These are phyloP conservation scores for Phalacrocorax brasilianus DNA, from an alignment of 2,113 vertebrate genomes.

Conservation along the genomic window DNA sequence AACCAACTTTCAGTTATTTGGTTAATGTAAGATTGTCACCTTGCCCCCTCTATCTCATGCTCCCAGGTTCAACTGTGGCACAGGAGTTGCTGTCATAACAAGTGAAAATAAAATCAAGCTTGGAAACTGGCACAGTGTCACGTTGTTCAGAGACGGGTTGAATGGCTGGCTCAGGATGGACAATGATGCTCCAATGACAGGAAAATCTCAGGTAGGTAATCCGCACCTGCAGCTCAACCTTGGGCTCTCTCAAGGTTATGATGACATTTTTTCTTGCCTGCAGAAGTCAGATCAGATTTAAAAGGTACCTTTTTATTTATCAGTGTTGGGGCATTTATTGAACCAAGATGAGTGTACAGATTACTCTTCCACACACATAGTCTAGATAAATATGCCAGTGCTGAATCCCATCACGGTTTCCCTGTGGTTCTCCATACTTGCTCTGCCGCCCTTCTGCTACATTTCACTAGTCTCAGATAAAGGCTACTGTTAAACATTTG, in stretches of 20 bases:
- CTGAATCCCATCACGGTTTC: background rate
- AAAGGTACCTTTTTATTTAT: background rate
- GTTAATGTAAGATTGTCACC: background rate
- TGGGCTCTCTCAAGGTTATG: background rate
- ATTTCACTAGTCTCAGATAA: background rate
- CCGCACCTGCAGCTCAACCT: background rate
- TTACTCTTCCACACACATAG: background rate
- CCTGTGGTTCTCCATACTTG: background rate
- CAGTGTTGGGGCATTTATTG: background rate
- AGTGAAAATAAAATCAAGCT: constrained; percentile 84
- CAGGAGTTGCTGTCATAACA: constrained; percentile 82
- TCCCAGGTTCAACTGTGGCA: constrained; percentile 93
- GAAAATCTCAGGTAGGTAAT: constrained; percentile 85
- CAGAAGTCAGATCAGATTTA: background rate
- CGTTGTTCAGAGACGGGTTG: constrained; percentile 83
- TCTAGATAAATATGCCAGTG: background rate
- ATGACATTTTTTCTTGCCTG: background rate
- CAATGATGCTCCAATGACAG: constrained; percentile 80
- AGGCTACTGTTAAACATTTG: background rate
- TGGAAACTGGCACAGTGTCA: constrained; percentile 86
- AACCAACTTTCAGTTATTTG: background rate
- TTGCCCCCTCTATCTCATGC: background rate
- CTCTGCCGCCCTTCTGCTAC: background rate
- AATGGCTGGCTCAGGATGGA: constrained; percentile 89
- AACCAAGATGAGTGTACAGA: background rate